Evolutionary conservation across 2,797 vertebrate genomes (phyloP).

Genomic region (Hyperoplus lanceolatus): DNA sequence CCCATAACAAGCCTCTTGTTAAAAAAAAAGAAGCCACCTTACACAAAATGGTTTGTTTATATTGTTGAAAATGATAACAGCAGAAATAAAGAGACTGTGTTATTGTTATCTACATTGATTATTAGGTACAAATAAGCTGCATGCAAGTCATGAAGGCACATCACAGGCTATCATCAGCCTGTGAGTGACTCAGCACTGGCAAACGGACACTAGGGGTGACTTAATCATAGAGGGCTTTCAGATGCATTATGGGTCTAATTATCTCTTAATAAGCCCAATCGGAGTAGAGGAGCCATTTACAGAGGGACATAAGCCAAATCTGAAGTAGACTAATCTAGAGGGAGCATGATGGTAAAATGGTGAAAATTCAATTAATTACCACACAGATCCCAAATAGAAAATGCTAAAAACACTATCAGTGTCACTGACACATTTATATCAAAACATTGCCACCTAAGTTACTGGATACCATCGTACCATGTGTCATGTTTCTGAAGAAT

Average conservation of each 20-base stretch:
- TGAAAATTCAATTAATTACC: slow-evolving; percentile 3
- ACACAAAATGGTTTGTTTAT: not conserved
- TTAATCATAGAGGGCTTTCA: slow-evolving; percentile 33
- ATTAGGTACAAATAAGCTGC: slow-evolving; percentile 12
- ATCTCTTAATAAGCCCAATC: slow-evolving; percentile 42
- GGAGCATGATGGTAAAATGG: not conserved
- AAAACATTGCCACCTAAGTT: not conserved
- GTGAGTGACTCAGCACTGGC: slow-evolving; percentile 29
- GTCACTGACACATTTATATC: not conserved
- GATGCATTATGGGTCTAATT: slow-evolving; percentile 50
- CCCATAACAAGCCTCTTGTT: not conserved
- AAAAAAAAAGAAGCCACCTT: not conserved
- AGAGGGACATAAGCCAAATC: not conserved
- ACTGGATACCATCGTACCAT: not conserved
- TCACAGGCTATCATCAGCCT: slow-evolving; percentile 8
- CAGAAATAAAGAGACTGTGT: not conserved
- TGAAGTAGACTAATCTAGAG: slow-evolving; percentile 7
- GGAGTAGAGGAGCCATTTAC: slow-evolving; percentile 26
- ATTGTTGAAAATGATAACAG: not conserved
- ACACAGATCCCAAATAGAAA: not conserved
- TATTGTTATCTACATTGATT: not conserved
- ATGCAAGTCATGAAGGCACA: slow-evolving; percentile 17
- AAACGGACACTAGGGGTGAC: slow-evolving; percentile 26
- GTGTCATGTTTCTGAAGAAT: not conserved
- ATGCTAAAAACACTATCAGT: not conserved